Percentiles rank a stretch among this genome's conserved stretches.
These are phyloP conservation scores for Diorhabda sublineata DNA, from an alignment of 1,140 invertebrate genomes.

Conservation along the genomic window DNA sequence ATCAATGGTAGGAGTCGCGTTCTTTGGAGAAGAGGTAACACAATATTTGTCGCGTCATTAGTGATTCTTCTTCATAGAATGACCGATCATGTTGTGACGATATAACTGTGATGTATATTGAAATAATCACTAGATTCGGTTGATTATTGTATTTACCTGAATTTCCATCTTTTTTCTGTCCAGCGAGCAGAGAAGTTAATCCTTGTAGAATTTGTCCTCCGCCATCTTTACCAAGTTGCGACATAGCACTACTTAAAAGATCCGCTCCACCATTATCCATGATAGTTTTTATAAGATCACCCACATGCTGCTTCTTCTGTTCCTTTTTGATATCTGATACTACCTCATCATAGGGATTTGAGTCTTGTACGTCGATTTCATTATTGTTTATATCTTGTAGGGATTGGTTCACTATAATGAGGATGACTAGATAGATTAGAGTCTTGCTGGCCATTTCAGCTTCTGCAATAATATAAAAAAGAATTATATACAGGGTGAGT, in stretches of 20 bases:
- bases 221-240: conserved; percentile 23
- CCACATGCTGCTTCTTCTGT: conserved; percentile 50
- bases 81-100: too few species aligned
- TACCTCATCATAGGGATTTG: conserved; percentile 16
- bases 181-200: conserved; percentile 44
- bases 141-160: neutral
- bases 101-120: too few species aligned
- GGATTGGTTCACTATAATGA: conserved; percentile 8
- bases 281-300: conserved; percentile 51
- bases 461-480: conserved; percentile 17
- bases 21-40: too few species aligned
- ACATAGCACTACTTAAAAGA: conserved; percentile 32
- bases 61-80: too few species aligned
- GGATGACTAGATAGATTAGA: conserved; percentile 25
- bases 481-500: neutral
- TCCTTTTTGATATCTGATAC: conserved; percentile 35
- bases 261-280: conserved; percentile 54
- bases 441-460: conserved; percentile 22
- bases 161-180: conserved; percentile 27
- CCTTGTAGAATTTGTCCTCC: conserved; percentile 48
- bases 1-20: too few species aligned
- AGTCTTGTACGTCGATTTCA: conserved; percentile 13
- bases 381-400: conserved; percentile 20
- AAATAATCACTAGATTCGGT: too few species aligned
- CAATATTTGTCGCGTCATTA: too few species aligned